Percentiles rank a stretch among this genome's conserved stretches.
Evolutionary conservation across 2,888 invertebrate genomes (phyloP).

Genomic region (Allygus modestus): DNA sequence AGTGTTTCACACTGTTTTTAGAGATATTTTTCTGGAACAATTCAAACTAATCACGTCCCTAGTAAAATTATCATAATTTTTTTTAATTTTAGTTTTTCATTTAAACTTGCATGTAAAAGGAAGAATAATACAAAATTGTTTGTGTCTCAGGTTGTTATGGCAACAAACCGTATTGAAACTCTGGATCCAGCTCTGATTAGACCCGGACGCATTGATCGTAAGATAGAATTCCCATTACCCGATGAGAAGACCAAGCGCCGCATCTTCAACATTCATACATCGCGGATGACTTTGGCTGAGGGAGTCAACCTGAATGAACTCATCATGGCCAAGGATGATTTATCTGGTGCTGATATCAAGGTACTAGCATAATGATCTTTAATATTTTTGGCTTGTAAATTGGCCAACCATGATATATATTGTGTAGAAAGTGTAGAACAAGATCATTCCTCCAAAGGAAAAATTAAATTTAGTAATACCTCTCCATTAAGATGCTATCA

Average conservation of each 20-base stretch:
- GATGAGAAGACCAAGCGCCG: conserved; percentile 99
- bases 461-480: too few species aligned
- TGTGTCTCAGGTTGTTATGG: conserved; percentile 90
- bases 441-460: too few species aligned
- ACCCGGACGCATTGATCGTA: conserved; percentile 98
- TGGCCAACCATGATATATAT: too few species aligned
- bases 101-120: too few species aligned
- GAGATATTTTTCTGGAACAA: too few species aligned
- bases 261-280: conserved; percentile 98
- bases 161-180: conserved; percentile 98
- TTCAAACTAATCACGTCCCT: too few species aligned
- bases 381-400: neutral
- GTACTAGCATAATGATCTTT: conserved; percentile 76
- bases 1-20: too few species aligned
- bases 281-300: conserved; percentile 98
- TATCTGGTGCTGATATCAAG: conserved; percentile 98
- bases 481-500: too few species aligned
- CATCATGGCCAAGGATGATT: conserved; percentile 99
- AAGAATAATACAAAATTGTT: too few species aligned
- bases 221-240: conserved; percentile 99
- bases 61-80: too few species aligned
- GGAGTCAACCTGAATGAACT: conserved; percentile 98
- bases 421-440: neutral
- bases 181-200: conserved; percentile 98
- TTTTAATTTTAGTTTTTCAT: too few species aligned